Evolutionary conservation across 2,888 invertebrate species (phyloP).

Genomic region (Pollenia labialis): DNA sequence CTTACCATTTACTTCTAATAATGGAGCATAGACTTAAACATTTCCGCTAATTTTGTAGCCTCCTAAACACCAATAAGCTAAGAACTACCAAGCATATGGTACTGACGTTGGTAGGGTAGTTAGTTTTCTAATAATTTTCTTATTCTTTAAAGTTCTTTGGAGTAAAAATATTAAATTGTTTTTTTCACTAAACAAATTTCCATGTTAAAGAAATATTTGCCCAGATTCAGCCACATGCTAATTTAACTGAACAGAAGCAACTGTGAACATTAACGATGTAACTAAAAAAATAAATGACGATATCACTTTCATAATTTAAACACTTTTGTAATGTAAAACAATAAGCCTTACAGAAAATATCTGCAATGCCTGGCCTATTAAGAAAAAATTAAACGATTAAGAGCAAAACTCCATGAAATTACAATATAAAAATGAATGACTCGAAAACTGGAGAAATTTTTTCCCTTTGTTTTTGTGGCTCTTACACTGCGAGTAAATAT

Average conservation of each 20-base stretch:
- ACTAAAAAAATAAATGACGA: slow-evolving; percentile 27
- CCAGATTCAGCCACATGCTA: slow-evolving; percentile 6
- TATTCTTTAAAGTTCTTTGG: too few species aligned
- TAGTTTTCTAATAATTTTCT: too few species aligned
- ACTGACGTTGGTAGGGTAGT: too few species aligned
- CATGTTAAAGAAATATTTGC: background rate
- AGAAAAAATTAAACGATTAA: slow-evolving; percentile 34
- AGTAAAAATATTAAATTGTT: too few species aligned
- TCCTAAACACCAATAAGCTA: too few species aligned
- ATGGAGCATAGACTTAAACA: too few species aligned
- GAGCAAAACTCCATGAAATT: slow-evolving; percentile 24
- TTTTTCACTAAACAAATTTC: too few species aligned
- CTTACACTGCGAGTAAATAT: slow-evolving; percentile 26
- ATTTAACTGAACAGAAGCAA: background rate
- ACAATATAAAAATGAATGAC: slow-evolving; percentile 42
- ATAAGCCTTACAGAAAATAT: background rate
- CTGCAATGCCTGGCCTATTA: slow-evolving; percentile 15
- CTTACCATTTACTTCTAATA: too few species aligned
- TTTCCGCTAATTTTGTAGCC: too few species aligned
- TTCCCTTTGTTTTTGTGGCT: background rate
- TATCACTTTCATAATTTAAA: slow-evolving; percentile 16
- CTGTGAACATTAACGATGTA: slow-evolving; percentile 1
- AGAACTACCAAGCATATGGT: too few species aligned
- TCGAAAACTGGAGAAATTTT: background rate
- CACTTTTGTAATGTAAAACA: background rate